Evolutionary conservation across 2,888 invertebrate genomes (phyloP), one percentile per base, ranked within the genome.

Genomic region (Lacanobia wlatinum): DNA sequence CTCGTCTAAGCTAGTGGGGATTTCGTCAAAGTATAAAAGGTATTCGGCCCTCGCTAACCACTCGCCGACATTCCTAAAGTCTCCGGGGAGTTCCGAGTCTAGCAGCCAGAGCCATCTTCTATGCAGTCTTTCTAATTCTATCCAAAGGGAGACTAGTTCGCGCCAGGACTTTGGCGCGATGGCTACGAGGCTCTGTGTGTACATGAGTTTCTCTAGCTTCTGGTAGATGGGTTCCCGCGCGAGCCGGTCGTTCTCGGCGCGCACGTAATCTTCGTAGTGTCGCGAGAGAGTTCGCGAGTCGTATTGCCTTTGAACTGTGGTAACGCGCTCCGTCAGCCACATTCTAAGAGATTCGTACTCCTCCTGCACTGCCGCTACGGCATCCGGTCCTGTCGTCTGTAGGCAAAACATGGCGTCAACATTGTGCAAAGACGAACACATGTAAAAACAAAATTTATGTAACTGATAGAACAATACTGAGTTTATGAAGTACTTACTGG

Each of bases 21-120:
- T 97, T 91, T 98, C 98, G 89, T 98, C 98, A 83, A 98, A 98
- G 84, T 97, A 97, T 65, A 99, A 94, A 65, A 98, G 94, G 88
- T 97, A 97, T 92, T 99, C 99, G 23, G 99, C 99, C 85, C 97
- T 97, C 76, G 98, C 98, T 66, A 99, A 94, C 99, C 99, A 99
- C 92, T 98, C 98, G 66, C 98, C 99, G 21, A 99, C 97, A 80
- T 97, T 97, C 73, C 98, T 98, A 85, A 99, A 97, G 87, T 98
- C 98, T 55, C 98, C 98, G 12, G 99, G 98, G 67, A 99, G 96
- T 79, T 97, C 97, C 0, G 98, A 97, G 92, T 99, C 99, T 84
- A 99, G 94, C 65, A 98, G 96, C 98, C 98, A 98, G 86, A 98
- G 97, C 99, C 99, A 99, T 89, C 97, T 97, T 87, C 97, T 96